phyloP scores from a whole-genome alignment of 2,797 vertebrate genomes.

The Sphenopsis melanotis region DNA sequence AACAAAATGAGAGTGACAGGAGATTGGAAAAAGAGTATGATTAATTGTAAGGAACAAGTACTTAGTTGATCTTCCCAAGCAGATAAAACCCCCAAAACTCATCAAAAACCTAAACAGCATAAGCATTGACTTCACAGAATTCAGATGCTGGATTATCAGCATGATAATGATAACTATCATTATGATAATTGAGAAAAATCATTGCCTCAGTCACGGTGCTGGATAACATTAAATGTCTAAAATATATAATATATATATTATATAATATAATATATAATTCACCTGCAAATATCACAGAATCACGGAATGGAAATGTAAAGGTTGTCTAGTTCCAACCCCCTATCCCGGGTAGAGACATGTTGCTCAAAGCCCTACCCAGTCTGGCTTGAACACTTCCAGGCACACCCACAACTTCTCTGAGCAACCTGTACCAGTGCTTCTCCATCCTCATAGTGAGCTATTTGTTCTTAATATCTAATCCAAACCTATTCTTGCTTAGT shows the following conservation, averaged over 20 bases:
- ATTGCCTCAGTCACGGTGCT: neutral
- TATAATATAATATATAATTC: neutral
- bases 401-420: neutral
- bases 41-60: neutral
- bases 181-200: neutral
- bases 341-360: accelerated
- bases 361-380: neutral
- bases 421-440: neutral
- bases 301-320: neutral
- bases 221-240: neutral
- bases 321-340: accelerated
- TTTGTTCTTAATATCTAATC: neutral
- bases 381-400: neutral
- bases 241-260: no score
- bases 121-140: neutral
- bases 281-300: neutral
- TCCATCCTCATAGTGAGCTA: neutral
- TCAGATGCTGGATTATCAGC: neutral
- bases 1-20: neutral
- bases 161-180: neutral
- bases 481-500: neutral
- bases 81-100: neutral
- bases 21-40: neutral
- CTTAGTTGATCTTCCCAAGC: neutral
- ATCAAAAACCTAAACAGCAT: neutral